phyloP scores from a whole-genome alignment of 1,140 invertebrate species.

The Listronotus oregonensis region DNA sequence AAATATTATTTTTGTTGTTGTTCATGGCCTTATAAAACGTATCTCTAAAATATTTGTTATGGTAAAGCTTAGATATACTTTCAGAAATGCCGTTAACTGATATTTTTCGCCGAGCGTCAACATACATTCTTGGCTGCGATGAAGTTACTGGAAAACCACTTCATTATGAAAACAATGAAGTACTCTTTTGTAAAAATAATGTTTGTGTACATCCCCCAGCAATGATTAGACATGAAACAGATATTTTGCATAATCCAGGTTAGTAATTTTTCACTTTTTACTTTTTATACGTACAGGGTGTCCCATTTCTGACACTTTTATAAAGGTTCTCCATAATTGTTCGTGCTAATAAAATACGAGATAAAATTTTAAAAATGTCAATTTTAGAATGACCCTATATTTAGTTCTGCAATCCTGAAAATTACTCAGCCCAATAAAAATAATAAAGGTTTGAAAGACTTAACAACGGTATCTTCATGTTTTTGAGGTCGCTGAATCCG shows the following conservation, averaged over 20 bases:
- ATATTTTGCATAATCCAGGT: constrained; percentile 87
- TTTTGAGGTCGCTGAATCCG: too few species aligned
- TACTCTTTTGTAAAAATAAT: constrained; percentile 90
- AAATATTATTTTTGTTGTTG: too few species aligned
- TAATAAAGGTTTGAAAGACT: too few species aligned
- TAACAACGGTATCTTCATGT: too few species aligned
- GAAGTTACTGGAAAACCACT: constrained; percentile 64
- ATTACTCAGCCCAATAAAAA: too few species aligned
- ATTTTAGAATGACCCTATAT: too few species aligned
- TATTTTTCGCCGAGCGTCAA: constrained; percentile 76
- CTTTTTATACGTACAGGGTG: not conserved
- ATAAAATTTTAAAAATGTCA: too few species aligned
- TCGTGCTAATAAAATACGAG: not conserved
- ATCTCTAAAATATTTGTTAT: too few species aligned
- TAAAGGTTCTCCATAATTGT: not conserved
- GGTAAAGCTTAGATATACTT: not conserved
- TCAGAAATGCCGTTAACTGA: constrained; percentile 73
- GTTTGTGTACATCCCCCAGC: constrained; percentile 94
- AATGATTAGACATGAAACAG: constrained; percentile 75
- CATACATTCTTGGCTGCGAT: constrained; percentile 72
- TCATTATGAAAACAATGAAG: constrained; percentile 78
- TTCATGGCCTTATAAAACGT: too few species aligned
- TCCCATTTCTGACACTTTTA: too few species aligned
- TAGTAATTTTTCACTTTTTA: constrained; percentile 8
- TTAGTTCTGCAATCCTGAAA: too few species aligned